Evolutionary conservation across 1,140 invertebrate species (phyloP).

Genomic region (Drosophila hydei): DNA sequence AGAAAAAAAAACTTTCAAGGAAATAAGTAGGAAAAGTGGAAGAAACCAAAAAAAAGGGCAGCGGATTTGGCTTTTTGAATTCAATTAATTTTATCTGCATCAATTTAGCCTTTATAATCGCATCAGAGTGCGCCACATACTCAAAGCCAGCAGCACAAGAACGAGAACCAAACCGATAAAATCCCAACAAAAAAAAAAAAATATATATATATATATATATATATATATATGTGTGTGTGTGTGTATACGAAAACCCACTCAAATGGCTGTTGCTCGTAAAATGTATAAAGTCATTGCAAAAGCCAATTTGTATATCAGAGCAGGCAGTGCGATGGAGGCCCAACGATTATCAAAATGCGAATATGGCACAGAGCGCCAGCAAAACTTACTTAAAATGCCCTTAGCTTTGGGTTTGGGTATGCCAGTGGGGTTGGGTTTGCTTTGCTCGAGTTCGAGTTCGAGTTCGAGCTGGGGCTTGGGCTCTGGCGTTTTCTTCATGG

Average conservation of each 20-base stretch:
- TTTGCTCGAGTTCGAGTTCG: slow-evolving; percentile 5
- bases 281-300: slow-evolving; percentile 80
- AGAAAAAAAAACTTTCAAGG: slow-evolving; percentile 30
- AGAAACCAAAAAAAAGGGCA: slow-evolving; percentile 47
- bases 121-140: slow-evolving; percentile 60
- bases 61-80: slow-evolving; percentile 76
- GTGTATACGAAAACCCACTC: slow-evolving; percentile 34
- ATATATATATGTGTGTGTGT: too few species aligned
- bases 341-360: slow-evolving; percentile 78
- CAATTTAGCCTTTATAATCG: slow-evolving; percentile 80
- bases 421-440: not conserved
- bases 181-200: slow-evolving; percentile 19
- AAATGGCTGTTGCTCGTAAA: slow-evolving; percentile 70
- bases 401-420: slow-evolving; percentile 41
- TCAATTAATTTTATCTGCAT: slow-evolving; percentile 82
- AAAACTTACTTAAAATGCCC: slow-evolving; percentile 78
- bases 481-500: slow-evolving; percentile 64
- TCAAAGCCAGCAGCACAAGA: slow-evolving; percentile 25
- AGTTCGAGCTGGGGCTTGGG: slow-evolving; percentile 1
- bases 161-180: slow-evolving; percentile 34
- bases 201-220: not conserved
- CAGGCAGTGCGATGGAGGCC: slow-evolving; percentile 39
- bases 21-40: slow-evolving; percentile 57
- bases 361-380: slow-evolving; percentile 55
- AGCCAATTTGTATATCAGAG: slow-evolving; percentile 80